Percentiles rank a stretch among this genome's conserved stretches.
Conservation (phyloP, 2,113 vertebrate genomes). For the Saguinus imperator region DNA sequence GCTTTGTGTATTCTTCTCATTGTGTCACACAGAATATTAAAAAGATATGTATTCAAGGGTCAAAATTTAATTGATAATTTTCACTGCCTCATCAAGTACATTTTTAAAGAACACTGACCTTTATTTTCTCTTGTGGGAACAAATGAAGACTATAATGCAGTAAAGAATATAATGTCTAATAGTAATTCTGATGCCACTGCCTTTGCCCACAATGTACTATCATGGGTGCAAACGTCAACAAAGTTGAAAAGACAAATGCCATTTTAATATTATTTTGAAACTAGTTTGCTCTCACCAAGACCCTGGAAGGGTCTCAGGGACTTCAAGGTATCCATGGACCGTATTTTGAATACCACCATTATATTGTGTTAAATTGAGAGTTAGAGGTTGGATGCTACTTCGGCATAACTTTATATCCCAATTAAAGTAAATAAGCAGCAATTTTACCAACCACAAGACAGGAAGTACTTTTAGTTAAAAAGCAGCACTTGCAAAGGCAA, state of each 20-base stretch:
- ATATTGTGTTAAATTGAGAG: not conserved
- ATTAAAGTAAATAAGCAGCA: not conserved
- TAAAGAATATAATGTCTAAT: not conserved
- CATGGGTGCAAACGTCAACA: not conserved
- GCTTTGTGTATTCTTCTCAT: not conserved
- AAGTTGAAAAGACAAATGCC: not conserved
- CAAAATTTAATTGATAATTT: not conserved
- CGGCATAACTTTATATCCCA: not conserved
- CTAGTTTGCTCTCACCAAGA: not conserved
- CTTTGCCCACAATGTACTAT: not conserved
- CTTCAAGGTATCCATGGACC: not conserved
- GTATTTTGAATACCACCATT: not conserved
- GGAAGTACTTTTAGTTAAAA: not conserved
- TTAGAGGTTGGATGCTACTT: not conserved
- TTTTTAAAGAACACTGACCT: not conserved
- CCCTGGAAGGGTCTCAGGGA: not conserved
- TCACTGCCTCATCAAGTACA: not conserved
- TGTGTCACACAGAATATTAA: not conserved
- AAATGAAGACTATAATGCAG: not conserved
- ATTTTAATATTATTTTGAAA: not conserved
- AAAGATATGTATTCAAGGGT: not conserved
- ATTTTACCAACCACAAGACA: not conserved
- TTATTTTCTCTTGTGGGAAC: not conserved
- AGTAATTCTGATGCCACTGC: not conserved
- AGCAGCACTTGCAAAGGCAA: not conserved